Percentiles rank a stretch among this genome's conserved stretches.
Evolutionary conservation across 2,888 invertebrate species (phyloP).

Genomic region (Scaptomyza parva): DNA sequence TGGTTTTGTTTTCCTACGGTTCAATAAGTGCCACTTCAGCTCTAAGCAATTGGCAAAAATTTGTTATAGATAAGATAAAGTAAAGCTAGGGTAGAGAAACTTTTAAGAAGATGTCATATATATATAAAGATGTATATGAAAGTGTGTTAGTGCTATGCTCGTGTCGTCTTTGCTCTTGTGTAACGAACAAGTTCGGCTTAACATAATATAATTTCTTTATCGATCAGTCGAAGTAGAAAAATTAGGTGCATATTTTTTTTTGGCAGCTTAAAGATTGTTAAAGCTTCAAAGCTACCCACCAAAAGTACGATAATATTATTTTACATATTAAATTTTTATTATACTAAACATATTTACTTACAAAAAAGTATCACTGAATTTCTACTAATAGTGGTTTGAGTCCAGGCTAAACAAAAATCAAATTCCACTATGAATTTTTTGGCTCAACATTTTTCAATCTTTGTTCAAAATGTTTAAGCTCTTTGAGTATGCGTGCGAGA

Average conservation of each 20-base stretch:
- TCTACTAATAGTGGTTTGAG: background rate
- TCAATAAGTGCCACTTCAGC: constrained; percentile 48
- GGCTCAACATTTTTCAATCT: background rate
- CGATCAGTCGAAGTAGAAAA: too few relatives aligned
- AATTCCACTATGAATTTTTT: background rate
- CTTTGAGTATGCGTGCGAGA: constrained; percentile 14
- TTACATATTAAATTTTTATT: too few relatives aligned
- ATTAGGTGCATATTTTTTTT: too few relatives aligned
- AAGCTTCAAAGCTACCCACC: too few relatives aligned
- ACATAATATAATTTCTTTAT: too few relatives aligned
- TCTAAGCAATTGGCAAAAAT: constrained; percentile 47
- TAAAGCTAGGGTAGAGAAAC: background rate
- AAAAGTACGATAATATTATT: too few relatives aligned
- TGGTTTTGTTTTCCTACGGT: constrained; percentile 44
- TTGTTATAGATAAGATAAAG: constrained; percentile 36
- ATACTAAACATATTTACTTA: too few relatives aligned
- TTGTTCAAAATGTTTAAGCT: background rate
- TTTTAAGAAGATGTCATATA: background rate
- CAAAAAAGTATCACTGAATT: background rate
- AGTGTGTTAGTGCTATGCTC: background rate
- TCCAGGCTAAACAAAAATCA: background rate
- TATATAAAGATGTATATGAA: background rate
- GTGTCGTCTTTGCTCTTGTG: background rate
- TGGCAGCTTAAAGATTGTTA: too few relatives aligned
- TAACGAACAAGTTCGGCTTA: background rate